Evolutionary conservation across 1,140 invertebrate genomes (phyloP).

Genomic region (Drosophila erecta): DNA sequence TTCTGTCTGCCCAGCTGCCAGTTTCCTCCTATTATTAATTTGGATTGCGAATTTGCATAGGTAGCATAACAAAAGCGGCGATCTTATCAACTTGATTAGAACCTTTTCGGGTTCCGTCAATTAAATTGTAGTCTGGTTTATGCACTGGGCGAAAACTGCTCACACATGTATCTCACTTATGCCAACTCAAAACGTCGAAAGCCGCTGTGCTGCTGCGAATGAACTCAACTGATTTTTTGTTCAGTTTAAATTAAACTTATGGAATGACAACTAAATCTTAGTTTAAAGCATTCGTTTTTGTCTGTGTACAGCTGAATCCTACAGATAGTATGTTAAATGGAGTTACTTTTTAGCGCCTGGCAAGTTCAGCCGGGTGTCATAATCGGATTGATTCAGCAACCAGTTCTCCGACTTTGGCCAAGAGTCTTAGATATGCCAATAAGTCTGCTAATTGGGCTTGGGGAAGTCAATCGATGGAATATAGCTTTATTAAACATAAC

Average conservation of each 20-base stretch:
- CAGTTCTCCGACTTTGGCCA: conserved; percentile 22
- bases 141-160: conserved; percentile 4
- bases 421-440: conserved; percentile 21
- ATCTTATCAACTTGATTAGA: conserved; percentile 46
- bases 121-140: conserved; percentile 22
- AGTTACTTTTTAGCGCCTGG: conserved; percentile 40
- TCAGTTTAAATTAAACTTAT: too few species aligned
- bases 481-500: not conserved
- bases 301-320: conserved; percentile 3
- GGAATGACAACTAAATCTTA: not conserved
- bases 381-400: conserved; percentile 27
- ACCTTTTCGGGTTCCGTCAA: conserved; percentile 26
- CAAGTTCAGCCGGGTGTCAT: conserved; percentile 46
- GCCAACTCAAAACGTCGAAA: too few species aligned
- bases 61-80: conserved; percentile 36
- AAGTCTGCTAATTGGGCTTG: conserved; percentile 31
- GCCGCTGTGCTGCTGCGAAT: too few species aligned
- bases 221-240: too few species aligned
- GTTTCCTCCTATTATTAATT: conserved; percentile 4
- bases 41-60: conserved; percentile 30
- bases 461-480: conserved; percentile 21
- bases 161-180: too few species aligned
- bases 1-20: conserved; percentile 15
- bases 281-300: not conserved
- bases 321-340: conserved; percentile 4